Evolutionary conservation across 1,140 invertebrate species (phyloP).

Genomic region (Araneus ventricosus): DNA sequence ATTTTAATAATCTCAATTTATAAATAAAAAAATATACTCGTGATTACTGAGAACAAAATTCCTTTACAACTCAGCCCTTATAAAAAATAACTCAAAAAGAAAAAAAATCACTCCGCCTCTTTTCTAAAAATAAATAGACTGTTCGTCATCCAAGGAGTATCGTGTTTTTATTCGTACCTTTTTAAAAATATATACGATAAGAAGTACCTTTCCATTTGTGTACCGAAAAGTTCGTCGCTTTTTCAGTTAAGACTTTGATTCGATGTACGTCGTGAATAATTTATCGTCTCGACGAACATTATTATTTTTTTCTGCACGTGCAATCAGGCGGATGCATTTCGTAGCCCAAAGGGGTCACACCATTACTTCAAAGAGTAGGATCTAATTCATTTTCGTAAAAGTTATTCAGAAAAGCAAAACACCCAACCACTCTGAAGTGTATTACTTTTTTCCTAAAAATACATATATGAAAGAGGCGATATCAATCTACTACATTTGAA

Average conservation of each 20-base stretch:
- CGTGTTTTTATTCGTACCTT: too few species aligned
- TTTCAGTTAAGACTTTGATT: not conserved
- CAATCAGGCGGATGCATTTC: not conserved
- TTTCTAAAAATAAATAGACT: not conserved
- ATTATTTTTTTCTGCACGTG: not conserved
- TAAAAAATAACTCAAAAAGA: too few species aligned
- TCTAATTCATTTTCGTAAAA: not conserved
- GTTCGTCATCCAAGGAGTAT: too few species aligned
- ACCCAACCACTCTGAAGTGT: not conserved
- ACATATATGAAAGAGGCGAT: too few species aligned
- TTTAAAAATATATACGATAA: not conserved
- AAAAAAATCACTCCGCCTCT: not conserved
- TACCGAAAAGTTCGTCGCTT: not conserved
- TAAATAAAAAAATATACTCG: too few species aligned
- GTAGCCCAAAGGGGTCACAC: not conserved
- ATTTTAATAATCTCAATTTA: too few species aligned
- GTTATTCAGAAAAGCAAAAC: not conserved
- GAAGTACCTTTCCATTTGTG: not conserved
- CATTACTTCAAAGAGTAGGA: not conserved
- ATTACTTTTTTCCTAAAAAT: not conserved
- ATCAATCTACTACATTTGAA: too few species aligned
- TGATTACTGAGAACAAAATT: not conserved
- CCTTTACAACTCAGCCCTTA: not conserved
- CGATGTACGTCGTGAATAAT: not conserved
- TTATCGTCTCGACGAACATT: not conserved